Conservation (phyloP, 2,113 vertebrate species). For the Gorsachius goisagi region DNA sequence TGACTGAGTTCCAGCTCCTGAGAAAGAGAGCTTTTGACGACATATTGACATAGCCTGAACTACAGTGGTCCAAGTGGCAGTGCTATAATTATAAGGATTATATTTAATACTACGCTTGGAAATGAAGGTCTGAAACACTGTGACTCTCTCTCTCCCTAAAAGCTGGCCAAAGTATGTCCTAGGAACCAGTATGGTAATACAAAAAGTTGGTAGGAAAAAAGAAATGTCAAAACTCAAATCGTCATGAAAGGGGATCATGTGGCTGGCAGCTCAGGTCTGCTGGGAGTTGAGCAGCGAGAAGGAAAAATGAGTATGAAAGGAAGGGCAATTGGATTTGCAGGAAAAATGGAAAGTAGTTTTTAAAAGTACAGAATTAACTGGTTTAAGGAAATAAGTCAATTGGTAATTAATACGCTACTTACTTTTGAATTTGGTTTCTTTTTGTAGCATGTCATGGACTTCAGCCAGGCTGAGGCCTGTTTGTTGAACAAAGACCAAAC, state of each 20-base stretch:
- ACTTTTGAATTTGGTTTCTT: neutral
- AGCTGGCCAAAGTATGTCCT: constrained; percentile 3
- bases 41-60: constrained; percentile 67
- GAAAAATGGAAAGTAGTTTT: constrained; percentile 25
- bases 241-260: constrained; percentile 6
- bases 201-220: constrained; percentile 29
- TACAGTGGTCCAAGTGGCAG: constrained; percentile 52
- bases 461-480: constrained; percentile 19
- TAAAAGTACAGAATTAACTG: constrained; percentile 1
- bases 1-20: constrained; percentile 65
- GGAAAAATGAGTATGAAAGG: constrained; percentile 11
- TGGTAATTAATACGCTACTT: constrained; percentile 19
- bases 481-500: constrained; percentile 46
- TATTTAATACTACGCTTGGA: constrained; percentile 56
- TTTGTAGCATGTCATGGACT: neutral
- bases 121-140: constrained; percentile 25
- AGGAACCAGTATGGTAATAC: constrained; percentile 24
- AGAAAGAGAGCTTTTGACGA: constrained; percentile 73
- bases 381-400: constrained; percentile 30
- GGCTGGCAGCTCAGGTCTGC: neutral
- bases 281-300: neutral
- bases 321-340: constrained; percentile 22
- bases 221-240: neutral
- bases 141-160: neutral
- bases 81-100: constrained; percentile 67